Conservation (phyloP, 2,888 invertebrate species). For the Amphipyra tragopoginis region DNA sequence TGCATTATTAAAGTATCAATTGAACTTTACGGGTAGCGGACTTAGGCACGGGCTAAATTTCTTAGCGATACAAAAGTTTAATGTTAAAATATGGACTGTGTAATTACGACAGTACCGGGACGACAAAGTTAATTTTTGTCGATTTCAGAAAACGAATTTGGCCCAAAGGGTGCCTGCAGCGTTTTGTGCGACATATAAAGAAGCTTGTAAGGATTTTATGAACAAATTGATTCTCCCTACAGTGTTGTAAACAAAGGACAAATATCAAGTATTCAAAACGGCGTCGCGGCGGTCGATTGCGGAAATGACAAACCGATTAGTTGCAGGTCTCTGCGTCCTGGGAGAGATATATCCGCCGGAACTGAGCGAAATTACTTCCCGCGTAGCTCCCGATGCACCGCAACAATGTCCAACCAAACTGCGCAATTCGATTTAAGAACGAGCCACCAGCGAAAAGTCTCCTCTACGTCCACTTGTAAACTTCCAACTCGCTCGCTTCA, state of each 20-base stretch:
- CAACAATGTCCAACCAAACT: constrained; percentile 78
- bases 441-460: constrained; percentile 68
- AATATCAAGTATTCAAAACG: constrained; percentile 80
- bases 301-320: constrained; percentile 88
- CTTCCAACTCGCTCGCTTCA: constrained; percentile 76
- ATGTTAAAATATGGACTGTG: constrained; percentile 34
- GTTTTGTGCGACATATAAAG: constrained; percentile 4
- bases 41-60: constrained; percentile 51
- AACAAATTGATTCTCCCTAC: constrained; percentile 22
- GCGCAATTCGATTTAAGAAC: constrained; percentile 78
- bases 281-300: constrained; percentile 79
- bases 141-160: background rate
- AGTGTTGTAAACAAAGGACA: constrained; percentile 70
- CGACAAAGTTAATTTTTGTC: constrained; percentile 22
- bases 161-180: background rate
- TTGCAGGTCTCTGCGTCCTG: constrained; percentile 80
- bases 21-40: constrained; percentile 73
- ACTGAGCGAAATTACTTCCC: constrained; percentile 84
- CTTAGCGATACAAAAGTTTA: constrained; percentile 51
- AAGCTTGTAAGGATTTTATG: constrained; percentile 16
- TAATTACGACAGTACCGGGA: constrained; percentile 28
- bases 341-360: constrained; percentile 87
- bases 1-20: constrained; percentile 87
- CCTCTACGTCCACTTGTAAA: constrained; percentile 62
- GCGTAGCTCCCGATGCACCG: constrained; percentile 73